A percentile compares a stretch with the other conserved stretches of the same genome.
phyloP scores from a whole-genome alignment of 2,113 vertebrate genomes.

The Ornithorhynchus anatinus region DNA sequence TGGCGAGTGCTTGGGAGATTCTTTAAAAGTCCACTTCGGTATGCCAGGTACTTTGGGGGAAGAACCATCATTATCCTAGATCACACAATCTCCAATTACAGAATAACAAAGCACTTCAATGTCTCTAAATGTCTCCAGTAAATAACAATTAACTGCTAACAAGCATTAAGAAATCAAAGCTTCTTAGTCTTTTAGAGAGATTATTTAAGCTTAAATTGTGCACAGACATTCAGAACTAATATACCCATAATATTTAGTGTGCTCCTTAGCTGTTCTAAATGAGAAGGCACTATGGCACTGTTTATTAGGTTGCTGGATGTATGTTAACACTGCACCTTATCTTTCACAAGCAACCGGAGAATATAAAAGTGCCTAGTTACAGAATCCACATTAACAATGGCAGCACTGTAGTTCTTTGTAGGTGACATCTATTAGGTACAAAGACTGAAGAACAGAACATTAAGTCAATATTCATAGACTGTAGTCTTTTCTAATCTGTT shows the following conservation, averaged over 20 bases:
- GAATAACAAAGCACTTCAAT: neutral
- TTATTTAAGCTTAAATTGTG: conserved; percentile 16
- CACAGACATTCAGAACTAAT: conserved; percentile 17
- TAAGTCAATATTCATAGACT: neutral
- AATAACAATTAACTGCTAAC: neutral
- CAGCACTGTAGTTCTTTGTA: conserved; percentile 12
- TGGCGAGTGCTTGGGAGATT: neutral
- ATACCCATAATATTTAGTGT: neutral
- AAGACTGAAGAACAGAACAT: conserved; percentile 5
- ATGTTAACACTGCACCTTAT: neutral
- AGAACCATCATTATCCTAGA: conserved; percentile 5
- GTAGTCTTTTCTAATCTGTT: conserved; percentile 38
- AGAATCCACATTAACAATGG: neutral
- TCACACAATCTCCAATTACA: conserved; percentile 11
- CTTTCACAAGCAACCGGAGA: conserved; percentile 10
- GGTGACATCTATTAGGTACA: conserved; percentile 1
- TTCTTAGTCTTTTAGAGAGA: neutral
- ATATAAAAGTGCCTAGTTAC: neutral
- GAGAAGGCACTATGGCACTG: conserved; percentile 4
- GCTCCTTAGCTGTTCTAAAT: neutral
- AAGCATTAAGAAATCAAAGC: conserved; percentile 3
- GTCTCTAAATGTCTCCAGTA: conserved; percentile 3
- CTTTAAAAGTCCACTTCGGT: conserved; percentile 5
- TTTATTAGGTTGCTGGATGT: neutral
- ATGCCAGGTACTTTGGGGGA: conserved; percentile 30